These are phyloP conservation scores for Pantala flavescens DNA, from an alignment of 1,140 invertebrate species.

Conservation along the genomic window DNA sequence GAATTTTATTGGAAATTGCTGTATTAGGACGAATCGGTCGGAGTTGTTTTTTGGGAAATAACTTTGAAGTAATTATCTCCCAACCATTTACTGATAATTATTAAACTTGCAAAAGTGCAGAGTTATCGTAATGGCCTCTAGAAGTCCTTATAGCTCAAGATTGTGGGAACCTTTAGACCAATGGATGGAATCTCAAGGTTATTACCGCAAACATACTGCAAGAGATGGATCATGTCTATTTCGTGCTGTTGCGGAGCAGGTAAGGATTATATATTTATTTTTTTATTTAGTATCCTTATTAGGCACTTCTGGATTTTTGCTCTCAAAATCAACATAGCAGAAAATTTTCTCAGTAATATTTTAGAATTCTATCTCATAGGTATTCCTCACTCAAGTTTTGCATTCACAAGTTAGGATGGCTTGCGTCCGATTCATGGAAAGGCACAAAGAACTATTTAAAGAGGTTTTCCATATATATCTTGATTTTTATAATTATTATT, in stretches of 20 bases:
- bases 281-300: constrained; percentile 1
- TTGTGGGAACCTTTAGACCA: constrained; percentile 49
- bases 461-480: constrained; percentile 33
- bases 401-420: constrained; percentile 59
- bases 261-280: constrained; percentile 28
- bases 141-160: constrained; percentile 30
- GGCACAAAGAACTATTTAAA: constrained; percentile 42
- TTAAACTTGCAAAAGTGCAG: neutral
- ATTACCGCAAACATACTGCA: constrained; percentile 70
- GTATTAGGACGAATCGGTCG: too few relatives aligned
- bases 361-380: constrained; percentile 30
- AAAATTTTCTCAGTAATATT: neutral
- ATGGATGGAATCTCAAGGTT: constrained; percentile 63
- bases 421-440: constrained; percentile 57
- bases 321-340: neutral
- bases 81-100: too few relatives aligned
- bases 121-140: constrained; percentile 28
- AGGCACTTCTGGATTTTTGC: neutral
- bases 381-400: constrained; percentile 63
- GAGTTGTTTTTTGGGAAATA: too few relatives aligned
- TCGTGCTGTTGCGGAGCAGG: constrained; percentile 71
- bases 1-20: too few relatives aligned
- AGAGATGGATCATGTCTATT: constrained; percentile 76
- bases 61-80: too few relatives aligned
- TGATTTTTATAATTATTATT: constrained; percentile 16